Evolutionary conservation across 2,797 vertebrate species (phyloP).

Genomic region (Lates japonicus): DNA sequence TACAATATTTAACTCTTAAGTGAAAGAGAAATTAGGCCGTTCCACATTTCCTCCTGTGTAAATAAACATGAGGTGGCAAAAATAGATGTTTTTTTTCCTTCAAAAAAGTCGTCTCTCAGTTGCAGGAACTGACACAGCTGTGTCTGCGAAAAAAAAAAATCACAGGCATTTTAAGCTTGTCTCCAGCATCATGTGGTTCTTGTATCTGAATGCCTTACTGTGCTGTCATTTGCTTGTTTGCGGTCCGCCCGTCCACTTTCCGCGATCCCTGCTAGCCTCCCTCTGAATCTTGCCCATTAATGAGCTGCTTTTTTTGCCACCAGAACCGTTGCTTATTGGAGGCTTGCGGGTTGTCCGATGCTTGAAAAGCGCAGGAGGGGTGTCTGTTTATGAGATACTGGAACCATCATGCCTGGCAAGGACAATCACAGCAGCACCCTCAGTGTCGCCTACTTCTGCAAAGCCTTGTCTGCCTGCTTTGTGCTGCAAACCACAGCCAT

Average conservation of each 20-base stretch:
- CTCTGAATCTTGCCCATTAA: conserved; percentile 55
- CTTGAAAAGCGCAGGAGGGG: conserved; percentile 46
- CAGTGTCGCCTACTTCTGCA: conserved; percentile 48
- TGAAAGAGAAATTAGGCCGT: conserved; percentile 2
- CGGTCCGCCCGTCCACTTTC: conserved; percentile 25
- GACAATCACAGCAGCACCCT: conserved; percentile 66
- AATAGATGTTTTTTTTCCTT: conserved; percentile 31
- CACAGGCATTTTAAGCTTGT: conserved; percentile 52
- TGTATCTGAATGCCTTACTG: conserved; percentile 32
- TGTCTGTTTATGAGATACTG: conserved; percentile 61
- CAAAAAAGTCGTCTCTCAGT: conserved; percentile 41
- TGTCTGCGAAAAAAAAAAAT: conserved; percentile 33
- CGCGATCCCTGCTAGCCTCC: conserved; percentile 34
- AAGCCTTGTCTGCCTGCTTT: conserved; percentile 57
- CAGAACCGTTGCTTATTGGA: conserved; percentile 40
- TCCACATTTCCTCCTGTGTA: conserved; percentile 20
- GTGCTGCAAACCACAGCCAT: conserved; percentile 48
- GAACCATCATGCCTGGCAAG: conserved; percentile 58
- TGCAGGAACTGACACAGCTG: conserved; percentile 49
- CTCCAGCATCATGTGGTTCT: conserved; percentile 33
- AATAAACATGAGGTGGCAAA: conserved; percentile 49
- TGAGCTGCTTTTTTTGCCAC: conserved; percentile 45
- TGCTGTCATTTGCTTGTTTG: conserved; percentile 62
- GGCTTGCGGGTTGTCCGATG: conserved; percentile 35
- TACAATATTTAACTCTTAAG: conserved; percentile 31